These are phyloP conservation scores for Alcis repandata DNA, from an alignment of 2,888 invertebrate genomes.

Conservation along the genomic window DNA sequence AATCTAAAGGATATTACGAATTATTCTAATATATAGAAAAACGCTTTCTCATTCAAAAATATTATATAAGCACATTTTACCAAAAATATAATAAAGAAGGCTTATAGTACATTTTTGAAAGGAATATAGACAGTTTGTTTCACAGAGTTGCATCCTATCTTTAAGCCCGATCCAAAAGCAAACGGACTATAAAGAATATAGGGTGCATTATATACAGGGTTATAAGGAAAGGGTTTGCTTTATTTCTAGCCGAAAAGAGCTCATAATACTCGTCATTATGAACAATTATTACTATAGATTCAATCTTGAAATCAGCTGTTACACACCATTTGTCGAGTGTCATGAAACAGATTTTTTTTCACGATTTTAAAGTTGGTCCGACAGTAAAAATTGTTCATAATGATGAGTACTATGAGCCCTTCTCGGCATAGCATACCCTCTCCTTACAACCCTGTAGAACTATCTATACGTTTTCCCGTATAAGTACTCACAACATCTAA, in stretches of 20 bases:
- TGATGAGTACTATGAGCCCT: no score
- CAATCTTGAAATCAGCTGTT: background rate
- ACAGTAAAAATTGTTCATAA: no score
- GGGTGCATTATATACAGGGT: background rate
- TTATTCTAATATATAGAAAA: conserved; percentile 16
- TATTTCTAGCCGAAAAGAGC: background rate
- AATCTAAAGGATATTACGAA: conserved; percentile 26
- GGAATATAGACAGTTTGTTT: no score
- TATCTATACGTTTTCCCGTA: background rate
- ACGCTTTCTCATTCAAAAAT: conserved; percentile 1
- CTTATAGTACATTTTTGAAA: no score
- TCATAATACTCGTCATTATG: background rate
- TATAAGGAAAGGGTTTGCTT: background rate
- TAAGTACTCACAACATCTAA: conserved; percentile 26
- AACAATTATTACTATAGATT: background rate
- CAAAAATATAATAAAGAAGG: background rate
- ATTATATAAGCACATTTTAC: background rate
- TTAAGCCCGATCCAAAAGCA: no score
- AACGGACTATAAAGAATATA: no score
- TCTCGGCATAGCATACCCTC: no score
- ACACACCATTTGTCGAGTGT: no score
- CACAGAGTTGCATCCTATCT: no score
- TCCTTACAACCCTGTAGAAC: background rate
- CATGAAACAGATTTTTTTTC: no score
- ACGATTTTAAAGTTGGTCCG: no score